These are phyloP conservation scores for Myocastor coypus DNA, from an alignment of 2,113 vertebrate species.

Conservation along the genomic window DNA sequence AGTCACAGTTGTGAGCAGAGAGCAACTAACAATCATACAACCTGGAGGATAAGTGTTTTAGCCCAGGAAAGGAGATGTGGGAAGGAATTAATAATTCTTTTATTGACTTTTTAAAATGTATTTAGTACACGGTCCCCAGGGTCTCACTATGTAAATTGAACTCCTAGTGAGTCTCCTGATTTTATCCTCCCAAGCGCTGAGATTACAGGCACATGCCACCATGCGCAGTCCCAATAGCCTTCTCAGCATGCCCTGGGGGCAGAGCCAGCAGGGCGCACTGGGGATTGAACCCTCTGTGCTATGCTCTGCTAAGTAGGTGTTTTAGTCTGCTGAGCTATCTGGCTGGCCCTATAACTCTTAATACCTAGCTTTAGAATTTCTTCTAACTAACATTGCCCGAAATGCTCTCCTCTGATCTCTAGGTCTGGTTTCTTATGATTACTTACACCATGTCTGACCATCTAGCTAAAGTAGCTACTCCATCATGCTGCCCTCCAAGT, in stretches of 20 bases:
- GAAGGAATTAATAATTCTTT: neutral
- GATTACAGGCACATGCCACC: too few species aligned
- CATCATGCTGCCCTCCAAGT: neutral
- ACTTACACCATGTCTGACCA: neutral
- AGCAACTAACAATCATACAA: neutral
- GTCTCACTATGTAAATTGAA: too few species aligned
- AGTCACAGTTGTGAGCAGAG: neutral
- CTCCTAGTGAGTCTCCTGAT: too few species aligned
- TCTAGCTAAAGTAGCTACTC: neutral
- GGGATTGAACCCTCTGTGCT: too few species aligned
- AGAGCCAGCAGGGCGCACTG: too few species aligned
- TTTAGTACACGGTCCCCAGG: too few species aligned
- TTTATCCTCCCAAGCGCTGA: too few species aligned
- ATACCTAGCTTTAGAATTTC: neutral
- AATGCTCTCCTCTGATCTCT: neutral
- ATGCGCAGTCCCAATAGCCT: too few species aligned
- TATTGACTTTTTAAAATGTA: too few species aligned
- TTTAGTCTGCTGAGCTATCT: too few species aligned
- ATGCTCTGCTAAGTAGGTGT: too few species aligned
- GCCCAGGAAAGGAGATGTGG: neutral
- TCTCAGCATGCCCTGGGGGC: too few species aligned
- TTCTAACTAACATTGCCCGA: neutral
- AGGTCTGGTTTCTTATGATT: neutral
- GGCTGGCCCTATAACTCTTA: neutral
- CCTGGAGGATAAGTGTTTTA: neutral